Evolutionary conservation across 2,888 invertebrate species (phyloP).

Genomic region (Platerodrilus igneus): DNA sequence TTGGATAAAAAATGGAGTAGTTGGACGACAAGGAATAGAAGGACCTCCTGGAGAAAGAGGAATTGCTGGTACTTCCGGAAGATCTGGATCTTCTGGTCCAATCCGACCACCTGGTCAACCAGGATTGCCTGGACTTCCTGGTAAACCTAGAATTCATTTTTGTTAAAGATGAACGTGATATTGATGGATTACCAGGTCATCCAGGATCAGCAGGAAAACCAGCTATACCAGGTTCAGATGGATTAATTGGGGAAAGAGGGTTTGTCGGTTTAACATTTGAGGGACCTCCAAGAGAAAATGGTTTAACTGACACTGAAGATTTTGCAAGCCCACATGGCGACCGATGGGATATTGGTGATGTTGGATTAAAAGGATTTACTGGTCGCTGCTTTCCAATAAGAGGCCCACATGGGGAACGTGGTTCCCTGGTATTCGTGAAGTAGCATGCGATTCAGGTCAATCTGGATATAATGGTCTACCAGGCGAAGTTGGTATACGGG

Average conservation of each 20-base stretch:
- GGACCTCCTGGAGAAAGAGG: constrained; percentile 62
- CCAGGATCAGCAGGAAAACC: constrained; percentile 63
- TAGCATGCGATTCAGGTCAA: constrained; percentile 55
- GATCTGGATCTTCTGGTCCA: constrained; percentile 63
- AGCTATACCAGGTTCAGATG: constrained; percentile 58
- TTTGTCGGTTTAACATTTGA: constrained; percentile 67
- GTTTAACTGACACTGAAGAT: constrained; percentile 60
- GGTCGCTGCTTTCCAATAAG: constrained; percentile 64
- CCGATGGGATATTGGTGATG: constrained; percentile 64
- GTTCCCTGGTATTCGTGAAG: constrained; percentile 67
- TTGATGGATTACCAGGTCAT: constrained; percentile 73
- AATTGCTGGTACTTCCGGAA: constrained; percentile 62
- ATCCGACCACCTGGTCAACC: constrained; percentile 48
- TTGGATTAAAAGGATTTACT: constrained; percentile 68
- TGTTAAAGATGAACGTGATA: constrained; percentile 19
- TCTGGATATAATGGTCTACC: constrained; percentile 57
- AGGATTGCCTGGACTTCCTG: constrained; percentile 61
- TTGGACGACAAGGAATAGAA: constrained; percentile 65
- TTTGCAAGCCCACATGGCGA: constrained; percentile 61
- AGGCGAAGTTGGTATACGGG: constrained; percentile 60
- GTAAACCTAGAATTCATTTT: no score
- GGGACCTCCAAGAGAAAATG: constrained; percentile 64
- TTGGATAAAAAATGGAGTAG: constrained; percentile 29
- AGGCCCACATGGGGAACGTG: constrained; percentile 70
- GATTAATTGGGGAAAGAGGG: constrained; percentile 58